These are phyloP conservation scores for Oncorhynchus tshawytscha DNA, from an alignment of 2,113 vertebrate species.

Conservation along the genomic window DNA sequence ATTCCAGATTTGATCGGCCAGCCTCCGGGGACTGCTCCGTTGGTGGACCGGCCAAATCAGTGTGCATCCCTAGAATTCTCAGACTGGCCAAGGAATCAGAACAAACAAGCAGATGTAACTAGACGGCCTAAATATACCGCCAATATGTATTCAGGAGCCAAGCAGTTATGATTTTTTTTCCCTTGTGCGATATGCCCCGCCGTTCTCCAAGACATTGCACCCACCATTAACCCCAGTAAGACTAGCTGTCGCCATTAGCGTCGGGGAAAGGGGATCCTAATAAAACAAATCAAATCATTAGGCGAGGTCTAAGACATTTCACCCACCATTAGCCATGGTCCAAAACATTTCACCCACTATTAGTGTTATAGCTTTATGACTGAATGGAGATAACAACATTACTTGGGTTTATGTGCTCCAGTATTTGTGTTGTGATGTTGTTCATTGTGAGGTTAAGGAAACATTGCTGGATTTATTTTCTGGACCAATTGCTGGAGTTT, in stretches of 20 bases:
- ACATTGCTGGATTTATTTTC: constrained; percentile 14
- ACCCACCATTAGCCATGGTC: no score
- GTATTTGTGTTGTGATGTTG: constrained; percentile 33
- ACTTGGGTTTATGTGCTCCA: constrained; percentile 3
- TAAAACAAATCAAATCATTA: no score
- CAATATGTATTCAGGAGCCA: not conserved
- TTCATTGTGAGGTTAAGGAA: constrained; percentile 18
- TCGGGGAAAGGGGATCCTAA: no score
- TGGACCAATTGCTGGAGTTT: no score
- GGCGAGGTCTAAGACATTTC: no score
- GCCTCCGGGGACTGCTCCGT: constrained; percentile 36
- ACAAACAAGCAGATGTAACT: not conserved
- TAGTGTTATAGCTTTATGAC: constrained; percentile 13
- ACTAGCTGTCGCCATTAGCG: no score
- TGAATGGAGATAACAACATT: constrained; percentile 24
- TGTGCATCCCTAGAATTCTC: constrained; percentile 23
- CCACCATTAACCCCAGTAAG: not conserved
- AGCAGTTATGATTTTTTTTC: not conserved
- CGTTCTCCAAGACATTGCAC: not conserved
- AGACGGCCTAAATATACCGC: not conserved
- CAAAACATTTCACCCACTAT: no score
- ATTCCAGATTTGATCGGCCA: constrained; percentile 47
- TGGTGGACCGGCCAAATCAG: constrained; percentile 24
- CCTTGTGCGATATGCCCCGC: no score
- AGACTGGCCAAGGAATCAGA: constrained; percentile 9